A percentile compares a stretch with the other conserved stretches of the same genome.
phyloP scores from a whole-genome alignment of 1,140 invertebrate genomes.

The Microplitis mediator region DNA sequence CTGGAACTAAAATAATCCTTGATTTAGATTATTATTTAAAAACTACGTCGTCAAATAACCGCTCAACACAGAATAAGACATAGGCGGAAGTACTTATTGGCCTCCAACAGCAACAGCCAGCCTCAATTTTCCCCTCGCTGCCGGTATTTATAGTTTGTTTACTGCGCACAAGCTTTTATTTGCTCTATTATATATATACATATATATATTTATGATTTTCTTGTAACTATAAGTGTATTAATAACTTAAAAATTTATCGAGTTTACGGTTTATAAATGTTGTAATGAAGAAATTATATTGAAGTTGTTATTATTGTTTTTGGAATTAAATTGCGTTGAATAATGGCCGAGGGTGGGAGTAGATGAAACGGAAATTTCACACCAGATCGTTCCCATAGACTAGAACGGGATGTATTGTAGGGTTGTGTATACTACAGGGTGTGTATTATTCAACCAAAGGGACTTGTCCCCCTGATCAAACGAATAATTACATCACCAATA shows the following conservation, averaged over 20 bases:
- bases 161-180: conserved; percentile 4
- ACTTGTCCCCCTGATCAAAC: conserved; percentile 34
- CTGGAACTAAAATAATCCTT: neutral
- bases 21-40: neutral
- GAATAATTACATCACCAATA: conserved; percentile 49
- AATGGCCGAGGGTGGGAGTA: no score
- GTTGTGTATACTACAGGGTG: conserved; percentile 4
- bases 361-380: conserved; percentile 14
- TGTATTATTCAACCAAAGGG: conserved; percentile 19
- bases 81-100: neutral
- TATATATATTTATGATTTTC: no score
- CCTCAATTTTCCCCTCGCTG: neutral
- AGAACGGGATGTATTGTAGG: neutral
- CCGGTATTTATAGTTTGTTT: conserved; percentile 16
- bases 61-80: no score
- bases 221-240: no score
- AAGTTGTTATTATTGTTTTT: no score
- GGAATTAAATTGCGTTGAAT: no score
- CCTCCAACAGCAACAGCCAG: neutral
- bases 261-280: no score
- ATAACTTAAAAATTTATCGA: no score
- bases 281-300: no score
- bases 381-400: conserved; percentile 10
- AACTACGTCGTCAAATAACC: conserved; percentile 6
- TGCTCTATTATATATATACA: no score